Percentiles rank a stretch among this genome's conserved stretches.
Evolutionary conservation across 2,888 invertebrate species (phyloP).

Genomic region (Cephus spinipes): DNA sequence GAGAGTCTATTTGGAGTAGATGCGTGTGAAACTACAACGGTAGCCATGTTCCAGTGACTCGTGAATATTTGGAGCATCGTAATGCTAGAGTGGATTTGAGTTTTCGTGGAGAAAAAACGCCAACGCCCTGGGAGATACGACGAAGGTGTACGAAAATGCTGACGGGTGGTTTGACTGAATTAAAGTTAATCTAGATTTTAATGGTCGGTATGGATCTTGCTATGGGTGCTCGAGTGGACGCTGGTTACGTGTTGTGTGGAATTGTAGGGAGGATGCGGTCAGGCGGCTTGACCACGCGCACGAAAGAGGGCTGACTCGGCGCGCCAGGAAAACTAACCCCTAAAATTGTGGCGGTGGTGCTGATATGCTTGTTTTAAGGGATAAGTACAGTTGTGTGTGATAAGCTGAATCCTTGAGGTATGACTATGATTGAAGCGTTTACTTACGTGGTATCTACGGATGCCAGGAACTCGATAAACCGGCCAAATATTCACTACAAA

Average conservation of each 20-base stretch:
- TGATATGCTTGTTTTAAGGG: not conserved
- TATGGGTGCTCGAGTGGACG: not conserved
- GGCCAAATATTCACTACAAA: conserved; percentile 53
- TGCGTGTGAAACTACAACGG: not conserved
- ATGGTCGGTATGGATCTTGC: not conserved
- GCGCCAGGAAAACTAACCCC: conserved; percentile 48
- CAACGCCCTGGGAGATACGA: not conserved
- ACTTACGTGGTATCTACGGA: conserved; percentile 35
- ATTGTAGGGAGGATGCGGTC: conserved; percentile 1
- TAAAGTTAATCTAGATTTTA: not conserved
- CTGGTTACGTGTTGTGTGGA: not conserved
- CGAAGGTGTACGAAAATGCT: not conserved
- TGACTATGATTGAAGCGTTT: not conserved
- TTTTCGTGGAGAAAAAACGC: not conserved
- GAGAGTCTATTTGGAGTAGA: not conserved
- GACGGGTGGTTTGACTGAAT: not conserved
- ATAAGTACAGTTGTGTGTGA: not conserved
- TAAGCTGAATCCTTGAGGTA: not conserved
- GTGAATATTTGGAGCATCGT: not conserved
- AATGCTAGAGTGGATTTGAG: not conserved
- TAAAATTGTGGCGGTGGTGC: conserved; percentile 29
- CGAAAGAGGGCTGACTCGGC: conserved; percentile 42
- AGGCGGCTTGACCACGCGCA: conserved; percentile 41
- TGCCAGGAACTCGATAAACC: conserved; percentile 35
- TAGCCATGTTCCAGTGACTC: not conserved